phyloP scores from a whole-genome alignment of 2,113 vertebrate species.

The Ploceus nigricollis region DNA sequence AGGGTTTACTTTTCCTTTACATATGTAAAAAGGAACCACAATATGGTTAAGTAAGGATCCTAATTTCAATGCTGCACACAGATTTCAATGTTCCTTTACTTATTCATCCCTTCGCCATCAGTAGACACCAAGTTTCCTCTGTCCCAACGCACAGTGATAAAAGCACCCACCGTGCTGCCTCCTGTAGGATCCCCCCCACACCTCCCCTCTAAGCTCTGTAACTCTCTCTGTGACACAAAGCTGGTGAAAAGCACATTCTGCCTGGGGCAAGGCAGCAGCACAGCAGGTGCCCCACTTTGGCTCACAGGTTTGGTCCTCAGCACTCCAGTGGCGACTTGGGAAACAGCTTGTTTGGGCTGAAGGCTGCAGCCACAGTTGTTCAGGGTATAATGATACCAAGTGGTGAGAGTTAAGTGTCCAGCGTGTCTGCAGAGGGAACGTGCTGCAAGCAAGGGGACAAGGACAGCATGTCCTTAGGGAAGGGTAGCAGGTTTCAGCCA shows the following conservation, averaged over 20 bases:
- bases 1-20: neutral
- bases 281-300: neutral
- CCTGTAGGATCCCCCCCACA: neutral
- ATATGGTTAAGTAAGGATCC: neutral
- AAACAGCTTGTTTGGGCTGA: neutral
- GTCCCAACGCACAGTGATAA: neutral
- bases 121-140: neutral
- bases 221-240: neutral
- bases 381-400: neutral
- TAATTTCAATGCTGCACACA: neutral
- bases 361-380: neutral
- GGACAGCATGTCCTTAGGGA: neutral
- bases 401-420: fast-evolving
- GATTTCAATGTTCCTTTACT: neutral
- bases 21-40: neutral
- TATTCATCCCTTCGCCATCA: neutral
- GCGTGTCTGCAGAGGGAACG: fast-evolving
- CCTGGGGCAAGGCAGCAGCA: neutral
- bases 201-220: neutral
- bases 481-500: neutral
- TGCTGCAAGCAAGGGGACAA: neutral
- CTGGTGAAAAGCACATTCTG: neutral
- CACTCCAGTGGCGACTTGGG: neutral
- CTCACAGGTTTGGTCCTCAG: fast-evolving
- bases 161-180: fast-evolving